Evolutionary conservation across 2,797 vertebrate genomes (phyloP), one percentile per base, ranked within the genome.

Genomic region (Synanceia verrucosa): DNA sequence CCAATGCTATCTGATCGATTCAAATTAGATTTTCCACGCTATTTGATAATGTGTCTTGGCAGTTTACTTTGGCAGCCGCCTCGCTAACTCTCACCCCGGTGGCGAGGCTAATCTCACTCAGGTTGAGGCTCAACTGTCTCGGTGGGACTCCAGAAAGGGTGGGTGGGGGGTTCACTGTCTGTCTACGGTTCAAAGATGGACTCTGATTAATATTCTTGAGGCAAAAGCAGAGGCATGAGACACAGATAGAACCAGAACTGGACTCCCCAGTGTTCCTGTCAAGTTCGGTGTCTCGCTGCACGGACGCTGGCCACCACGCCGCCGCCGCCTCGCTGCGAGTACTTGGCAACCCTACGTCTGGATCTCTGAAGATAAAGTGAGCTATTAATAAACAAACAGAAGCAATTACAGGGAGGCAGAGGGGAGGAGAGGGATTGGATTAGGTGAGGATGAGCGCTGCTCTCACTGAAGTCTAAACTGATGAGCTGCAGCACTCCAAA

Each of bases 341-440:
- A 88, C 93, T 93, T 76, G 65, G 83, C 90, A 88, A 89, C 89
- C 74, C 74, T 37, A 67, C 37, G 88, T 91, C 94, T 95, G 94
- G 94, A 95, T 94, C 92, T 94, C 94, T 95, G 94, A 94, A 94
- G 94, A 95, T 95, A 95, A 93, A 88, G 47, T 55, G 34, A 71
- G 89, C 91, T 94, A 93, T 94, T 94, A 94, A 95, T 93, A 94
- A 94, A 94, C 94, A 94, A 93, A 93, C 92, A 90, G 90, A 88
- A 84, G 90, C 93, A 94, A 95, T 95, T 94, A 95, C 92, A 88
- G 79, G 85, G 88, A 89, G 87, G 89, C 85, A 67, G 87, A 86
- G 82, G 83, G 85, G 85, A 86, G 85, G 80, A 88, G 86, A 87
- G 82, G 83, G 86, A 87, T 88, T 88, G 91, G 93, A 93, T 93